These are phyloP conservation scores for Cloeon dipterum DNA, from an alignment of 2,888 invertebrate genomes.

Conservation along the genomic window DNA sequence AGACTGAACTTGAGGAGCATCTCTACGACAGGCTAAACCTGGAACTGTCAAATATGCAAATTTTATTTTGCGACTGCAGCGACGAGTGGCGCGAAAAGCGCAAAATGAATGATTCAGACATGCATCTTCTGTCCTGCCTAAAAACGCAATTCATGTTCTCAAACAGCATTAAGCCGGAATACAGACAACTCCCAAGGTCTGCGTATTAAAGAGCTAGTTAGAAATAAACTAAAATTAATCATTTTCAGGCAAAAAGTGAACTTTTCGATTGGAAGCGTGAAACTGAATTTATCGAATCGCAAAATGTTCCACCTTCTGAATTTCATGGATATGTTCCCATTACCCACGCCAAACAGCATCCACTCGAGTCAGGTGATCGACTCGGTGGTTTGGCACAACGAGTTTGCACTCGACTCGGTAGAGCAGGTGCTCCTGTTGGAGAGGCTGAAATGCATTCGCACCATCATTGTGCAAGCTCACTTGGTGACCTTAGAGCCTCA, in stretches of 20 bases:
- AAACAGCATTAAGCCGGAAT: constrained; percentile 49
- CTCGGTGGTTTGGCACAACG: background rate
- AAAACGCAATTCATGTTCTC: constrained; percentile 39
- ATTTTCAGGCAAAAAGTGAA: constrained; percentile 45
- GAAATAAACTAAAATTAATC: background rate
- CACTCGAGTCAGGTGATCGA: constrained; percentile 8
- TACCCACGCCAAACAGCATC: constrained; percentile 16
- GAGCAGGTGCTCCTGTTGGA: background rate
- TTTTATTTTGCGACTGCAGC: constrained; percentile 31
- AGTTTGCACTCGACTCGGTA: background rate
- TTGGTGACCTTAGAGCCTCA: too few relatives aligned
- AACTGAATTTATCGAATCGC: constrained; percentile 51
- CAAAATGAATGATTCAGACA: constrained; percentile 44
- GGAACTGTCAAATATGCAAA: constrained; percentile 42
- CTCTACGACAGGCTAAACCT: constrained; percentile 54
- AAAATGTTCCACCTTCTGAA: constrained; percentile 39
- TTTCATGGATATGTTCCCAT: constrained; percentile 28
- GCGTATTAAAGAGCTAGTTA: constrained; percentile 4
- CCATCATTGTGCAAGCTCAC: background rate
- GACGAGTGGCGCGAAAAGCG: constrained; percentile 53
- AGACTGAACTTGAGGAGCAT: constrained; percentile 60
- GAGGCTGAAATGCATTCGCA: background rate
- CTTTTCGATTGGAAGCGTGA: constrained; percentile 42
- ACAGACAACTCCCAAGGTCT: constrained; percentile 39
- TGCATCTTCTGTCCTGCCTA: constrained; percentile 47